Evolutionary conservation across 2,797 vertebrate genomes (phyloP).

Genomic region (Anguilla marmorata): DNA sequence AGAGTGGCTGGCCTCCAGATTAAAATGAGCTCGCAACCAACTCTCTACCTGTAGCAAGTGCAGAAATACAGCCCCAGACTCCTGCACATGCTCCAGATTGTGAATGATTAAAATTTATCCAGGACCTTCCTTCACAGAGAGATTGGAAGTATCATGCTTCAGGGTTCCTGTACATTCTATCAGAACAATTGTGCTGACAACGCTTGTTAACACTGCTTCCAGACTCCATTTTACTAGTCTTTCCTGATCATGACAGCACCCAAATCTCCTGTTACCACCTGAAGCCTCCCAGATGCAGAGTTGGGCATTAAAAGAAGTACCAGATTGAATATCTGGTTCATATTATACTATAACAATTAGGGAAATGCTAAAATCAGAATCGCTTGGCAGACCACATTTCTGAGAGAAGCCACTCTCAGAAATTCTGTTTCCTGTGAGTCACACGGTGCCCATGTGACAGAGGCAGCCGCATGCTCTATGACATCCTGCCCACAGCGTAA

Average conservation of each 20-base stretch:
- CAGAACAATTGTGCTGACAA: too few species aligned
- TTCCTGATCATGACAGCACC: not conserved
- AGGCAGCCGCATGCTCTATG: conserved; percentile 39
- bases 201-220: too few species aligned
- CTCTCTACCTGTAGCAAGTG: too few species aligned
- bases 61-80: too few species aligned
- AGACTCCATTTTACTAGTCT: too few species aligned
- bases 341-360: not conserved
- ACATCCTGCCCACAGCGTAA: conserved; percentile 42
- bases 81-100: too few species aligned
- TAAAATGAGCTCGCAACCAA: too few species aligned
- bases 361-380: conserved; percentile 4
- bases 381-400: conserved; percentile 56
- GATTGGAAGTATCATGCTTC: too few species aligned
- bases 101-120: too few species aligned
- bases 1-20: too few species aligned
- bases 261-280: not conserved
- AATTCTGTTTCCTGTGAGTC: conserved; percentile 48
- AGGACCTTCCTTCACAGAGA: too few species aligned
- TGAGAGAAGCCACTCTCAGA: conserved; percentile 31
- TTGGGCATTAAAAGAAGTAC: not conserved
- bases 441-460: conserved; percentile 42
- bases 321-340: not conserved
- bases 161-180: too few species aligned
- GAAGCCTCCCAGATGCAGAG: not conserved